These are phyloP conservation scores for Agrochola litura DNA, from an alignment of 2,888 invertebrate species.

Conservation along the genomic window DNA sequence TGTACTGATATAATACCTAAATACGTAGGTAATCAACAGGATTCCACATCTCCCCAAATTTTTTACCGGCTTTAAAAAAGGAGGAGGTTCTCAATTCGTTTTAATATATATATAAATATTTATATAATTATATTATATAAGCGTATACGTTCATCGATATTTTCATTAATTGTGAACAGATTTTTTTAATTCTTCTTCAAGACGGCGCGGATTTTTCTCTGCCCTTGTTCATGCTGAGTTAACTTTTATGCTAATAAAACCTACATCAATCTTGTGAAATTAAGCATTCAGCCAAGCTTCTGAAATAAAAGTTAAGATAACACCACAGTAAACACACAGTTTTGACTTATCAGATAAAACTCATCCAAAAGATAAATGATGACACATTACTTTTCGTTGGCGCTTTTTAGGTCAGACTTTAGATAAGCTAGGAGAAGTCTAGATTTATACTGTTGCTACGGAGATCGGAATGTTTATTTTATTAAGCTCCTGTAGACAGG, in stretches of 20 bases:
- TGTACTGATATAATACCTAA: not conserved
- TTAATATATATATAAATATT: too few relatives aligned
- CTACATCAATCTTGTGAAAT: constrained; percentile 7
- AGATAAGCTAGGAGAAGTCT: constrained; percentile 16
- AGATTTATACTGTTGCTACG: not conserved
- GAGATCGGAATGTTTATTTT: too few relatives aligned
- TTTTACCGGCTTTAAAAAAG: not conserved
- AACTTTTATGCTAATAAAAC: not conserved
- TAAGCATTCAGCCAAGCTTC: constrained; percentile 13
- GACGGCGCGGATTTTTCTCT: too few relatives aligned
- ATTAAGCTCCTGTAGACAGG: too few relatives aligned
- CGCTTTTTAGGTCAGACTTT: constrained; percentile 18
- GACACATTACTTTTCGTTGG: constrained; percentile 10
- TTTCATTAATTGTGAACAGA: too few relatives aligned
- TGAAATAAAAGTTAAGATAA: constrained; percentile 38
- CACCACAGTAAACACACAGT: constrained; percentile 35
- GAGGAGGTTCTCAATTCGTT: not conserved
- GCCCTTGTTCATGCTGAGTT: not conserved
- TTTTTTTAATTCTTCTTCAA: too few relatives aligned
- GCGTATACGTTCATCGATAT: too few relatives aligned
- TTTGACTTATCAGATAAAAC: constrained; percentile 30
- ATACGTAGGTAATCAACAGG: not conserved
- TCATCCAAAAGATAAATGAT: constrained; percentile 25
- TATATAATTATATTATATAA: too few relatives aligned
- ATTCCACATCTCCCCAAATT: not conserved